Percentiles rank a stretch among this genome's conserved stretches.
phyloP scores from a whole-genome alignment of 2,113 vertebrate species.

The Candoia aspera region DNA sequence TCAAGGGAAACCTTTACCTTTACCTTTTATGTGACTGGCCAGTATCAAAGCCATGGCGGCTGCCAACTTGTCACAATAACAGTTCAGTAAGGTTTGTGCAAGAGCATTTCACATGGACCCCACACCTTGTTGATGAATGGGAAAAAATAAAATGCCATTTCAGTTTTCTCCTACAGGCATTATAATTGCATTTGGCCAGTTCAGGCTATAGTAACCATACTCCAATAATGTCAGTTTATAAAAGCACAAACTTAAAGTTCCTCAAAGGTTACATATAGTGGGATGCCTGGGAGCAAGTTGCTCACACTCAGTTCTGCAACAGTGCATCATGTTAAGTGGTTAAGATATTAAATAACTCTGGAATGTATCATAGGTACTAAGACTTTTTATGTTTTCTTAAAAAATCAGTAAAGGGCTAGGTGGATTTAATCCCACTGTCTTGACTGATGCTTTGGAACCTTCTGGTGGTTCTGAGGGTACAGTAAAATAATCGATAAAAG shows the following conservation, averaged over 20 bases:
- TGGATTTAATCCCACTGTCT: too few species aligned
- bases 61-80: too few species aligned
- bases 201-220: neutral
- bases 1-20: too few species aligned
- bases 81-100: neutral
- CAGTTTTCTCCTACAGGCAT: neutral
- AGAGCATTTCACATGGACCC: neutral
- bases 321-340: too few species aligned
- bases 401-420: neutral
- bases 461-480: too few species aligned
- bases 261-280: neutral
- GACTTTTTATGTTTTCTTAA: neutral
- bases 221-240: neutral
- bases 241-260: neutral
- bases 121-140: neutral
- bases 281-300: neutral
- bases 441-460: neutral
- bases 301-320: neutral
- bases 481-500: too few species aligned
- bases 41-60: too few species aligned
- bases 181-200: neutral
- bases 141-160: neutral
- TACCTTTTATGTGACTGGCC: too few species aligned
- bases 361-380: neutral
- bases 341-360: neutral